phyloP scores from a whole-genome alignment of 2,888 invertebrate genomes.

The Halictus quadricinctus region DNA sequence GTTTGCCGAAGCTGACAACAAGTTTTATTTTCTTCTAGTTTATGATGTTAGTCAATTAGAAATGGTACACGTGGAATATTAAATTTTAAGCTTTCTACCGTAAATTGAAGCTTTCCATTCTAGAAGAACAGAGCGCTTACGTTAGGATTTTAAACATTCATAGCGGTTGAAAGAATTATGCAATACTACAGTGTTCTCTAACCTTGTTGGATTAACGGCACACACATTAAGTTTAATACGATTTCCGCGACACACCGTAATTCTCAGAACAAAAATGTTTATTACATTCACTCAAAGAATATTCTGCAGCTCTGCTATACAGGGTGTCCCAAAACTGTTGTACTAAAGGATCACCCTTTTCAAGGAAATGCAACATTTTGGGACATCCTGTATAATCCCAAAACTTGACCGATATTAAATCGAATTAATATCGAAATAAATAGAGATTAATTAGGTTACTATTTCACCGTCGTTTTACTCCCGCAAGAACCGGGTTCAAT shows the following conservation, averaged over 20 bases:
- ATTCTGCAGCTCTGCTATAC: not conserved
- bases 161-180: not conserved
- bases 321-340: not conserved
- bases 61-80: not conserved
- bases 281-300: not conserved
- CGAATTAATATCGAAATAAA: not conserved
- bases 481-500: constrained; percentile 35
- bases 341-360: not conserved
- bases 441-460: not conserved
- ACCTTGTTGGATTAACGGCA: not conserved
- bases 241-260: not conserved
- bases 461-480: constrained; percentile 4
- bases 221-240: not conserved
- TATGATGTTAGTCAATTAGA: not conserved
- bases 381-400: too few species aligned
- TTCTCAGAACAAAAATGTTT: not conserved
- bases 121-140: not conserved
- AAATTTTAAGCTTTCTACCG: not conserved
- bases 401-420: too few species aligned
- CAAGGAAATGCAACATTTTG: too few species aligned
- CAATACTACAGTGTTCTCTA: not conserved
- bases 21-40: not conserved
- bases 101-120: not conserved
- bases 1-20: not conserved
- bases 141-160: not conserved